Base-by-base conservation (phyloP, 2,797 vertebrate genomes). In the Spinibarbus caldwelli region DNA sequence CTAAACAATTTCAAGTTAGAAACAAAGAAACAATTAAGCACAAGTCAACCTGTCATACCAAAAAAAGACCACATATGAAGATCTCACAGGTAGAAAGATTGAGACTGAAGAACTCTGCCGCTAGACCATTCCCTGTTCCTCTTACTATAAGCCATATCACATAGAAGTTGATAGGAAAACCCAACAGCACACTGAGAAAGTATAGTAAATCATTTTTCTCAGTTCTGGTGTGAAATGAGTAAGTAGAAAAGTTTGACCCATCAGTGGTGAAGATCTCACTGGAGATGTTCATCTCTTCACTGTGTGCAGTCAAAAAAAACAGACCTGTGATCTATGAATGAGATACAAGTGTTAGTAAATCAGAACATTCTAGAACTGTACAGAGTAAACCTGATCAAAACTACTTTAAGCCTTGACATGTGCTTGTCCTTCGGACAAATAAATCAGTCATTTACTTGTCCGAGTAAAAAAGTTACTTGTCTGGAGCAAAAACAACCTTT, bases 221-320 rank as follows among this genome's bases (percentile, higher is more conserved):
- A 43, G 70, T 73, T 12, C 6, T 23, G 3, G 9, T 57, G 1
- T 77, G 6, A 38, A 43, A 43, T 17, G 17, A 77, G 34, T 57
- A 3, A 31, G 9, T 12, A 9, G 71, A 75, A 49, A 17, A 75
- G 36, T 78, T 43, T 29, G 54, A 73, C 21, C 57, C 29, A 38
- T 47, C 15, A 41, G 15, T 15, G 19, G 26, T 12, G 38, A 5
- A 34, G 26, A 82, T 71, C 5, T 47, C 54, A 36, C 71, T 66
- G 29, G 21, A 77, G 72, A 14, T 29, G 23, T 67, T 77, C 72
- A 83, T 83, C n/a, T 77, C 31, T 52, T 82, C 52, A 82, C 4
- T 45, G 52, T 54, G 7, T 4, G 6, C n/a, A 23, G 11, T 70
- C 19, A n/a, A 41, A 52, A 38, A 57, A 43, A 31, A 31, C 2